A percentile compares a stretch with the other conserved stretches of the same genome.
Evolutionary conservation across 2,888 invertebrate genomes (phyloP).

Genomic region (Ypsolopha sequella): DNA sequence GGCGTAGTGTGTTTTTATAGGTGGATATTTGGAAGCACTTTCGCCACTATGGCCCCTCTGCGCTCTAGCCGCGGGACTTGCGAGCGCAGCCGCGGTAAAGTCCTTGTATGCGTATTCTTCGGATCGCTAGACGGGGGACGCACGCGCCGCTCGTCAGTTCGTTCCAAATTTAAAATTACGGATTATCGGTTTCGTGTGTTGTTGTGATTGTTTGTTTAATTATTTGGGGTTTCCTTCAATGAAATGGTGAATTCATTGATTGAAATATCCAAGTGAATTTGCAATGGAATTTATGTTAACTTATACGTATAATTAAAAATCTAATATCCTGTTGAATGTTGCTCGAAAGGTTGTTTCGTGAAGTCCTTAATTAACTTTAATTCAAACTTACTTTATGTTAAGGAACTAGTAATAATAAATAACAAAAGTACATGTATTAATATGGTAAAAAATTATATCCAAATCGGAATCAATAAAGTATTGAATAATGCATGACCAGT

Average conservation of each 20-base stretch:
- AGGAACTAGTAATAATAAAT: too few species aligned
- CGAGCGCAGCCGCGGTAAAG: conserved; percentile 18
- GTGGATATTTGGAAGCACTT: conserved; percentile 65
- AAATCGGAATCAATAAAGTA: too few species aligned
- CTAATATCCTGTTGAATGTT: too few species aligned
- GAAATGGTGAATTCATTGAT: not conserved
- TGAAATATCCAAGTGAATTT: too few species aligned
- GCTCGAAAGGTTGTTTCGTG: too few species aligned
- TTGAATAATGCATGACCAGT: too few species aligned
- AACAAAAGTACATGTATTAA: too few species aligned
- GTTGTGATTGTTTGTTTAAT: not conserved
- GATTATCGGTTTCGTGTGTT: not conserved
- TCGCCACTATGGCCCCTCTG: conserved; percentile 56
- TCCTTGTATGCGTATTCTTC: conserved; percentile 46
- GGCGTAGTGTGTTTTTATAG: conserved; percentile 63
- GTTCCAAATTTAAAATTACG: not conserved
- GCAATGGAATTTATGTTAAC: too few species aligned
- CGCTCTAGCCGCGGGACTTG: conserved; percentile 26
- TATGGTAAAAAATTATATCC: too few species aligned
- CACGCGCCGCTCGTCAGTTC: conserved; percentile 36
- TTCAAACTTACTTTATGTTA: not conserved
- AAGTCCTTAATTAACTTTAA: not conserved
- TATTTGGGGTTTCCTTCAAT: not conserved
- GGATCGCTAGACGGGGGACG: conserved; percentile 35
- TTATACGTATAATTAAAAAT: too few species aligned